phyloP scores from a whole-genome alignment of 2,888 invertebrate species.

The Apotomis betuletana region DNA sequence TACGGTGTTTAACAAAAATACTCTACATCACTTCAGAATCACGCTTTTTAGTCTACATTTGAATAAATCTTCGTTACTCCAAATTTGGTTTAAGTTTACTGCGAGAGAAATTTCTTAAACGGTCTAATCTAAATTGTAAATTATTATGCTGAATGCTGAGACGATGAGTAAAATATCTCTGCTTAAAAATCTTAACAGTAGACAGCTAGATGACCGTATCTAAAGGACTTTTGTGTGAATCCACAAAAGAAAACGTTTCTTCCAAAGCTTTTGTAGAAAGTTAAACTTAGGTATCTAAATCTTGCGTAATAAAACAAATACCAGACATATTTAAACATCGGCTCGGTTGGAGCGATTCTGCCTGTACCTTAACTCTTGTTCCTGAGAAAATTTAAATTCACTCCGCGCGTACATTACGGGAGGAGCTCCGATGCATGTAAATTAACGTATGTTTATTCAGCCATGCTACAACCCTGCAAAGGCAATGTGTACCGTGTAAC shows the following conservation, averaged over 20 bases:
- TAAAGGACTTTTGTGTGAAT: constrained; percentile 13
- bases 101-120: constrained; percentile 11
- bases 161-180: constrained; percentile 7
- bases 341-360: constrained; percentile 55
- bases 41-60: constrained; percentile 3
- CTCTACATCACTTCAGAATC: neutral
- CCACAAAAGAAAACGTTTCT: constrained; percentile 11
- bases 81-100: constrained; percentile 3
- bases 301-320: neutral
- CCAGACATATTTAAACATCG: constrained; percentile 1
- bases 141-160: constrained; percentile 24
- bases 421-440: constrained; percentile 81
- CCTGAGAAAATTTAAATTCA: constrained; percentile 75
- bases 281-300: constrained; percentile 2
- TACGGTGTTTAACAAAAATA: no score
- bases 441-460: constrained; percentile 80
- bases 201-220: constrained; percentile 1
- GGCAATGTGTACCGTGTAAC: constrained; percentile 63
- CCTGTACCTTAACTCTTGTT: constrained; percentile 63
- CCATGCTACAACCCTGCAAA: constrained; percentile 76
- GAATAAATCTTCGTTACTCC: constrained; percentile 8
- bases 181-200: constrained; percentile 12
- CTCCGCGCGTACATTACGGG: constrained; percentile 77
- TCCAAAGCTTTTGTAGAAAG: neutral
- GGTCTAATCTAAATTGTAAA: constrained; percentile 35